Evolutionary conservation across 2,797 vertebrate genomes (phyloP), one percentile per base, ranked within the genome.

Genomic region (Poeciliopsis paucimaculata): DNA sequence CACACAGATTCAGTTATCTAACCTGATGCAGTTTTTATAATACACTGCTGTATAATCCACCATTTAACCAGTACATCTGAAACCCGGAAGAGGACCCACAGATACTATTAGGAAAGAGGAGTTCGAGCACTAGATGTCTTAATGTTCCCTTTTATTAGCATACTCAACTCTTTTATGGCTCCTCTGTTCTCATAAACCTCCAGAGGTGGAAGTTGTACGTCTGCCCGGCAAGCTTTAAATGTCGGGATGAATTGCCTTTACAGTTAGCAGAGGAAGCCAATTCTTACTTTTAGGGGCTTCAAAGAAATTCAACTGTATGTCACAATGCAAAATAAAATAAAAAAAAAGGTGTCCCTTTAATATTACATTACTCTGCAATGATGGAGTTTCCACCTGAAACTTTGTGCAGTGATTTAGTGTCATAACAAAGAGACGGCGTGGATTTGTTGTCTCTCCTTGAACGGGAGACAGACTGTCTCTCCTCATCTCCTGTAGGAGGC

Each of bases 41-140:
- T 73, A 73, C 41, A 73, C 26, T 23, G 6, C 11, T 62, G 31
- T 26, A 31, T n/a, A 26, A n/a, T 84, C 20, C 3, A 18, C 49
- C 82, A 57, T 78, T 82, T 76, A 84, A 90, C 71, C 51, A 70
- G 74, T 41, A 9, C 84, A 82, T 88, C 49, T 82, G 78, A 83
- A 82, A 83, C 53, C 81, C 74, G 66, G 6, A 72, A 66, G 47
- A 34, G 28, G 60, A 49, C 78, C 31, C 72, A 26, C 7, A 45
- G 77, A 80, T 73, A 2, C 76, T 3, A 78, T 87, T 84, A 72
- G 66, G 64, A 79, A 49, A 83, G 77, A 80, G 31, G 66, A 87
- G 49, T 31, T 11, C 5, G 36, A 79, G 81, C 82, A 73, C 72
- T 53, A 57, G 83, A 80, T 43, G 41, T 72, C 77, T 80, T 90